Percentiles rank a stretch among this genome's conserved stretches.
These are phyloP conservation scores for Galeruca laticollis DNA, from an alignment of 2,888 invertebrate genomes.

Conservation along the genomic window DNA sequence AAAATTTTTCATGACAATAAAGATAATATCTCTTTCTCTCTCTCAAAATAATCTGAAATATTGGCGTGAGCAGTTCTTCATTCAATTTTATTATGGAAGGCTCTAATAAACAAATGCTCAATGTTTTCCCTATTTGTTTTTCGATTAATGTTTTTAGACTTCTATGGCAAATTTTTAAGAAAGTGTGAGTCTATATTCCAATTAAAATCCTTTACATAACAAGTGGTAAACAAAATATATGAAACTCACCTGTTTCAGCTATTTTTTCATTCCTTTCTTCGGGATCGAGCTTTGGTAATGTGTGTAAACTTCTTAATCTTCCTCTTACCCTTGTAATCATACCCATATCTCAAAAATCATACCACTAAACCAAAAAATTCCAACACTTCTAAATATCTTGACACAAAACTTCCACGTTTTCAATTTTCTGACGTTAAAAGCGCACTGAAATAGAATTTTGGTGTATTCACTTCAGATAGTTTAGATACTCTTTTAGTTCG, in stretches of 20 bases:
- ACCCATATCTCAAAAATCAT: constrained; percentile 68
- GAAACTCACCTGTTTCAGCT: constrained; percentile 74
- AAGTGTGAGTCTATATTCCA: no score
- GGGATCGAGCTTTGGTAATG: constrained; percentile 73
- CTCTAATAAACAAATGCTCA: no score
- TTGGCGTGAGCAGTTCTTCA: no score
- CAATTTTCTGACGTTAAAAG: constrained; percentile 35
- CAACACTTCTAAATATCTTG: constrained; percentile 33
- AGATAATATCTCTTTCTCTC: no score
- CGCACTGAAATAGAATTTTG: constrained; percentile 43
- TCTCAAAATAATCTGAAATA: no score
- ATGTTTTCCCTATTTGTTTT: no score
- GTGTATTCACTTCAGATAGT: constrained; percentile 33
- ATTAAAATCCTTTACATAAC: no score
- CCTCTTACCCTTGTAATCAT: constrained; percentile 79
- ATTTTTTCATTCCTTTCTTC: constrained; percentile 77
- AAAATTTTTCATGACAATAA: no score
- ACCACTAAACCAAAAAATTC: constrained; percentile 26
- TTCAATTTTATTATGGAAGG: no score
- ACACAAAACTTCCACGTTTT: constrained; percentile 46
- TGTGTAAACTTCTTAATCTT: constrained; percentile 70
- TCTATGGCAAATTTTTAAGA: no score
- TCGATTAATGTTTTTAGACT: not conserved
- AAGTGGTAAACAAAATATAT: no score
- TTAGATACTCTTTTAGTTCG: constrained; percentile 38